phyloP scores from a whole-genome alignment of 2,113 vertebrate genomes.

The Psephotus haematonotus region DNA sequence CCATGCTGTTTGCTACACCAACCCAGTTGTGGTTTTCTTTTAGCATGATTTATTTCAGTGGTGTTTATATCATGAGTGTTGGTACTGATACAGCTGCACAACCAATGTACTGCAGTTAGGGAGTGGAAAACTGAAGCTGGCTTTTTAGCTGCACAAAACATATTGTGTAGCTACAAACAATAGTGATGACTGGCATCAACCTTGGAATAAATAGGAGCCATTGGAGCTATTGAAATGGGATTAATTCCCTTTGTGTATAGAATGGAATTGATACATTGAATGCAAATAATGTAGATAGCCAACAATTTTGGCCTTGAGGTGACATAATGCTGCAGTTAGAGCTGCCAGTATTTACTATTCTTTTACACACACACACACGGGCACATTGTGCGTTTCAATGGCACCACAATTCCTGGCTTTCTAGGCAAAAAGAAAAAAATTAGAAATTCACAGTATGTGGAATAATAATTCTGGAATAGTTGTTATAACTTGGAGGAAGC shows the following conservation, averaged over 20 bases:
- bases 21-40: background rate
- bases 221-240: background rate
- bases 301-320: constrained; percentile 14
- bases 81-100: background rate
- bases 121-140: background rate
- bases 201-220: constrained; percentile 1
- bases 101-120: accelerated
- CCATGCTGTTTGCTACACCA: background rate
- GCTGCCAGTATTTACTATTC: background rate
- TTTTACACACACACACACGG: background rate
- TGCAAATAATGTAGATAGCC: background rate
- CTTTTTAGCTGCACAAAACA: background rate
- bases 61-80: accelerated
- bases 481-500: constrained; percentile 30
- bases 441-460: background rate
- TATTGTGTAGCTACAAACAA: background rate
- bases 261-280: background rate
- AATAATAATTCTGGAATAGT: constrained; percentile 30
- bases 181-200: background rate
- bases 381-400: background rate
- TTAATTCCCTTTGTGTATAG: background rate
- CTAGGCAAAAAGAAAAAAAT: background rate
- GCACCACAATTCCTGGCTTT: background rate
- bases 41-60: background rate
- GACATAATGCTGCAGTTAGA: background rate